Evolutionary conservation across 2,888 invertebrate species (phyloP).

Genomic region (Willowsia nigromaculata): DNA sequence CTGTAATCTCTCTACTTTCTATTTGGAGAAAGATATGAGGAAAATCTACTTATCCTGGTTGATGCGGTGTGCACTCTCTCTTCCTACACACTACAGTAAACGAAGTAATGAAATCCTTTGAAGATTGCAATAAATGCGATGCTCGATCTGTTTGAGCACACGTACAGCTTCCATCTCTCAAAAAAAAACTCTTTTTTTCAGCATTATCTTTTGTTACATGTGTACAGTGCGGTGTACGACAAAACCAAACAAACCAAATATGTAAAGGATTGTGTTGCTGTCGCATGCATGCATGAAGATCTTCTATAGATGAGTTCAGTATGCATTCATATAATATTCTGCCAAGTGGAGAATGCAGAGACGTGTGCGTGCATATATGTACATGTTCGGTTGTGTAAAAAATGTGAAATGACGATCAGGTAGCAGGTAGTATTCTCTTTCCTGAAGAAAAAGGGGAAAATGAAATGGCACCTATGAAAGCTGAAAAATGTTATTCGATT

Average conservation of each 20-base stretch:
- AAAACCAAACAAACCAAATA: not conserved
- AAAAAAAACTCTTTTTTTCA: too few relatives aligned
- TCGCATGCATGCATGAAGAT: too few relatives aligned
- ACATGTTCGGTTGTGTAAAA: too few relatives aligned
- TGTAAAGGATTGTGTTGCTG: not conserved
- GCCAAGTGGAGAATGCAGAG: too few relatives aligned
- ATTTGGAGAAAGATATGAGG: not conserved
- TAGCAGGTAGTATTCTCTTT: not conserved
- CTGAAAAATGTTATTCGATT: slow-evolving; percentile 55
- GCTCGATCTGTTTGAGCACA: not conserved
- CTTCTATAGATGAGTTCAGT: too few relatives aligned
- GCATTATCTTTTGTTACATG: not conserved
- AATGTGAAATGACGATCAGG: not conserved
- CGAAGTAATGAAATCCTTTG: slow-evolving; percentile 34
- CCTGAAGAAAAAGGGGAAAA: not conserved
- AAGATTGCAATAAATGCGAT: slow-evolving; percentile 1
- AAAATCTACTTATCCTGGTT: not conserved
- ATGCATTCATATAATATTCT: too few relatives aligned
- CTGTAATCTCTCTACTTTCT: not conserved
- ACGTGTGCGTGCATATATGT: too few relatives aligned
- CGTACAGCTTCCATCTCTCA: not conserved
- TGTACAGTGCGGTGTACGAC: not conserved
- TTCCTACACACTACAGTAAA: not conserved
- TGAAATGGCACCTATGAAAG: slow-evolving; percentile 20
- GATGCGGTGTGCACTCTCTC: not conserved